A percentile compares a stretch with the other conserved stretches of the same genome.
Conservation (phyloP, 2,888 invertebrate species). For the Nezara viridula region DNA sequence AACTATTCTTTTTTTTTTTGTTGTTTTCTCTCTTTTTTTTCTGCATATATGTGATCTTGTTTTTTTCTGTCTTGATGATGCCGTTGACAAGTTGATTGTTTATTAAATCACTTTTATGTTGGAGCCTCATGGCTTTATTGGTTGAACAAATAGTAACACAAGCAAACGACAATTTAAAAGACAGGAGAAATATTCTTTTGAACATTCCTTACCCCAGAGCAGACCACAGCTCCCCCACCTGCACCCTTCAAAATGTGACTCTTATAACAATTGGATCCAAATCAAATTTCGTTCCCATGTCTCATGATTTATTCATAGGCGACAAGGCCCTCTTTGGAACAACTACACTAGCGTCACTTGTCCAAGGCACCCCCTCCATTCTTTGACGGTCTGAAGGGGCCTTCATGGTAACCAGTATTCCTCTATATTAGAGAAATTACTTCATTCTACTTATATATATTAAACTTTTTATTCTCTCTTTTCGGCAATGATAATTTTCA, state of each 20-base stretch:
- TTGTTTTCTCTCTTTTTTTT: too few relatives aligned
- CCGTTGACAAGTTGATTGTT: too few relatives aligned
- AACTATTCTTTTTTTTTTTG: too few relatives aligned
- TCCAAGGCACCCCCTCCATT: not conserved
- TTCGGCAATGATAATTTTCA: too few relatives aligned
- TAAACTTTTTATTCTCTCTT: too few relatives aligned
- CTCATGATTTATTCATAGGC: slow-evolving; percentile 34
- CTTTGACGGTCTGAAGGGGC: not conserved
- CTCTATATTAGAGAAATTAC: not conserved
- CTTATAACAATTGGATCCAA: slow-evolving; percentile 32
- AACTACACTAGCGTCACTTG: not conserved
- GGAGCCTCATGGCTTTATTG: too few relatives aligned
- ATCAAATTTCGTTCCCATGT: slow-evolving; percentile 44
- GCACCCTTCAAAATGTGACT: slow-evolving; percentile 40
- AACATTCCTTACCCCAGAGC: not conserved
- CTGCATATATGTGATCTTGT: too few relatives aligned
- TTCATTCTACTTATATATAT: not conserved
- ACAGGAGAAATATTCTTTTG: not conserved
- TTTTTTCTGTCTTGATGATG: too few relatives aligned
- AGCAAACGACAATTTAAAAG: not conserved
- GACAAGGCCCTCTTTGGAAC: not conserved
- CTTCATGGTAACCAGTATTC: not conserved
- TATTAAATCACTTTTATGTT: too few relatives aligned
- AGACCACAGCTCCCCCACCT: not conserved
- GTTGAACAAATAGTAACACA: too few relatives aligned